Conservation (phyloP, 1,140 invertebrate species). For the Drosophila biarmipes region DNA sequence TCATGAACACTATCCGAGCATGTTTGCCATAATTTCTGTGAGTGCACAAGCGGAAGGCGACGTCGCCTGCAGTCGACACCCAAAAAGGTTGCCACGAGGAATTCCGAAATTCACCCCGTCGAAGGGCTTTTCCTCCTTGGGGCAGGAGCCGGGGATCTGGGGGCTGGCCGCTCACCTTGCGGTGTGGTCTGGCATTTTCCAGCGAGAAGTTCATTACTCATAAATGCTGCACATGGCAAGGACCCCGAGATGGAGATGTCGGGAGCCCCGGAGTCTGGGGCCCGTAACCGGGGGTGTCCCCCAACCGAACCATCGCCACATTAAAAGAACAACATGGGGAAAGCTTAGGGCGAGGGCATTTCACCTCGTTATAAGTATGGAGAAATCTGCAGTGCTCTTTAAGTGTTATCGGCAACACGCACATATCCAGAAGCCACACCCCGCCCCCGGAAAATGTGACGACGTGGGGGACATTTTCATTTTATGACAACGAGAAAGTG, state of each 20-base stretch:
- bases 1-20: background rate
- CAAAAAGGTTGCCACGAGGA: slow-evolving; percentile 67
- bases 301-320: slow-evolving; percentile 11
- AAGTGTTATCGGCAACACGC: slow-evolving; percentile 80
- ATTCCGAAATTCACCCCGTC: slow-evolving; percentile 61
- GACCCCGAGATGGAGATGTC: slow-evolving; percentile 30
- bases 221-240: slow-evolving; percentile 79
- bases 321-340: slow-evolving; percentile 49
- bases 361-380: slow-evolving; percentile 76
- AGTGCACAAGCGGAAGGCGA: slow-evolving; percentile 11
- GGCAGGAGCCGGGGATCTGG: background rate
- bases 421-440: slow-evolving; percentile 55
- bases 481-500: slow-evolving; percentile 73
- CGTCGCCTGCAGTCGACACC: slow-evolving; percentile 68
- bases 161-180: slow-evolving; percentile 71
- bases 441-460: slow-evolving; percentile 59
- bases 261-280: slow-evolving; percentile 18
- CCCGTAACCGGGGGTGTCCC: background rate
- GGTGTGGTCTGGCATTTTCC: slow-evolving; percentile 72
- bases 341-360: slow-evolving; percentile 20
- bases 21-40: background rate
- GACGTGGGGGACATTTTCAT: slow-evolving; percentile 80
- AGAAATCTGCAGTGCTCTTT: slow-evolving; percentile 81
- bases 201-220: slow-evolving; percentile 81
- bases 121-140: slow-evolving; percentile 28